These are phyloP conservation scores for Nansenia antarctica DNA, from an alignment of 2,113 vertebrate genomes.

Conservation along the genomic window DNA sequence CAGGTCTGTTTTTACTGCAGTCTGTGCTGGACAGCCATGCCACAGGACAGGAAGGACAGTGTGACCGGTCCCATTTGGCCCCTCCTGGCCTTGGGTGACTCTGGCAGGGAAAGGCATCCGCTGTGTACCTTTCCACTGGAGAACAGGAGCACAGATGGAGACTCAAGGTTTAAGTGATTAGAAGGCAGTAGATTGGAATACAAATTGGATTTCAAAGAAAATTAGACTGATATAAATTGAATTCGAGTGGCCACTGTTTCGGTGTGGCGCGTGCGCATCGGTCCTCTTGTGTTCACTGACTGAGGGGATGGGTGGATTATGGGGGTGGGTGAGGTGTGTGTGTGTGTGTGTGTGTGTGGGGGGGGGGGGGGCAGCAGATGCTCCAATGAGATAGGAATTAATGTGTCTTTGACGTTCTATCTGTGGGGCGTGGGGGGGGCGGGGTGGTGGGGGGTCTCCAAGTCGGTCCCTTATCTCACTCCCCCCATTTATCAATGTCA, in stretches of 20 bases:
- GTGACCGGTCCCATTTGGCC: constrained; percentile 72
- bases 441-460: constrained; percentile 79
- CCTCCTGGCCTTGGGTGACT: constrained; percentile 67
- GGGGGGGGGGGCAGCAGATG: constrained; percentile 92
- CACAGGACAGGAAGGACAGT: constrained; percentile 72
- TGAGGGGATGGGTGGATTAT: constrained; percentile 85
- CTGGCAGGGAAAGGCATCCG: constrained; percentile 89
- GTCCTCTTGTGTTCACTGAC: constrained; percentile 70
- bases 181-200: constrained; percentile 97
- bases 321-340: too few relatives aligned
- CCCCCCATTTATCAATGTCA: constrained; percentile 96
- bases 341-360: too few relatives aligned
- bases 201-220: constrained; percentile 99
- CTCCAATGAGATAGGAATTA: constrained; percentile 94
- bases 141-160: constrained; percentile 87
- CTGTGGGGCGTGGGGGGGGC: constrained; percentile 79
- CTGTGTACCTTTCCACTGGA: constrained; percentile 81
- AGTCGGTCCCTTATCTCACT: constrained; percentile 87
- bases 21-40: constrained; percentile 8
- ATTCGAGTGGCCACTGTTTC: constrained; percentile 90
- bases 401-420: constrained; percentile 88
- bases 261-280: constrained; percentile 36
- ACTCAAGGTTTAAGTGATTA: constrained; percentile 97
- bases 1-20: too few relatives aligned
- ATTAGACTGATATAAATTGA: constrained; percentile 98